Evolutionary conservation across 1,140 invertebrate species (phyloP), one percentile per base, ranked within the genome.

Genomic region (Trichonephila inaurata): DNA sequence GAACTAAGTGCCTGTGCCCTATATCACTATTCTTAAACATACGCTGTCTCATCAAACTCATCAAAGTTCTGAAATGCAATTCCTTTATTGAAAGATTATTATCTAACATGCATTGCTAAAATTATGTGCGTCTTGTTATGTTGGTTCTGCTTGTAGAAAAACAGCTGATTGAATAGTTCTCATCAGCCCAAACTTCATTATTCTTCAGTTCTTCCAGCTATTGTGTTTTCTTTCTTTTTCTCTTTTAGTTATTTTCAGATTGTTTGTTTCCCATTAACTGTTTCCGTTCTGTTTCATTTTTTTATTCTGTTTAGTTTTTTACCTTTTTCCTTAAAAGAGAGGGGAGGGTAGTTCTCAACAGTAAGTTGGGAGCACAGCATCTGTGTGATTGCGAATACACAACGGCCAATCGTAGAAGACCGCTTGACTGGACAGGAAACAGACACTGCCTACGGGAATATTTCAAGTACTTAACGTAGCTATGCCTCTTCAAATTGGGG

Each of bases 81-180:
- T 12, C 28, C 28, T 18, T 16, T 33, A 77, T 77, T 77, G 72
- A 7, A 40, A 77, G 72, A 77, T 77, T 77, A 40, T 33, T 77
- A 40, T 77, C 72, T 77, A 77, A 77, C 24, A 28, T 77, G 28
- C 72, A 40, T 77, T 4, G 33, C 24, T 18, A 77, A 40, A 77
- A 77, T 40, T 28, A 77, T 18, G 72, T 7, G 72, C 14, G 28
- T 40, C 33, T 77, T 77, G 72, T 77, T 77, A 77, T 77, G 24
- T 77, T 77, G 10, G 51, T 51, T 51, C 51, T 18, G 28, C 72
- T 77, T 77, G 24, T 40, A 77, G 72, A 77, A 77, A 77, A 77
- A 77, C 72, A 77, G 72, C 72, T 77, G 72, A 77, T 77, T 77
- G 72, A 77, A 77, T 77, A 77, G 24, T 77, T 77, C 72, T 77